Evolutionary conservation across 2,888 invertebrate species (phyloP).

Genomic region (Philhelius pedissequus): DNA sequence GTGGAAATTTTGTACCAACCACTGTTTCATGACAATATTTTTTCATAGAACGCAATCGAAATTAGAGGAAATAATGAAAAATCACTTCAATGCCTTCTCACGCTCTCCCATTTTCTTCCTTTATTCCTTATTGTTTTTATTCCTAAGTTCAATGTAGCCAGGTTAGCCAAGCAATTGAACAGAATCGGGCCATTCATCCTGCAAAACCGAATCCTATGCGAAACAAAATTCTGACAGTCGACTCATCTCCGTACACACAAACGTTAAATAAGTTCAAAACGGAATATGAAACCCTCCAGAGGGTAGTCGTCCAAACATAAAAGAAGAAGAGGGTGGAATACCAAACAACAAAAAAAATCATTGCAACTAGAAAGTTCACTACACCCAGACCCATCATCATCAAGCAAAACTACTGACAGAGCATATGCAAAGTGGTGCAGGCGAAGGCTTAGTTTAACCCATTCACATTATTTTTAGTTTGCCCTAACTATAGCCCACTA

Average conservation of each 20-base stretch:
- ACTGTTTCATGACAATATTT: not conserved
- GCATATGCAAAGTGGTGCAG: slow-evolving; percentile 46
- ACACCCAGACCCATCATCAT: slow-evolving; percentile 35
- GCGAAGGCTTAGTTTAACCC: slow-evolving; percentile 49
- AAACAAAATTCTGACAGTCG: slow-evolving; percentile 28
- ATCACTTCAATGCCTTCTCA: not conserved
- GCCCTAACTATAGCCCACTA: slow-evolving; percentile 49
- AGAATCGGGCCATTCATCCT: slow-evolving; percentile 30
- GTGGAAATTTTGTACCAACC: not conserved
- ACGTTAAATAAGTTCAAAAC: slow-evolving; percentile 41
- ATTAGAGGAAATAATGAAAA: slow-evolving; percentile 14
- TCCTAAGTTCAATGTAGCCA: not conserved
- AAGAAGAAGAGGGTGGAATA: not conserved
- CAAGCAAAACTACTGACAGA: slow-evolving; percentile 35
- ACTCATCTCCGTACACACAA: slow-evolving; percentile 26
- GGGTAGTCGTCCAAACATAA: slow-evolving; percentile 12
- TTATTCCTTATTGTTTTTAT: not conserved
- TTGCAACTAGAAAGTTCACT: slow-evolving; percentile 55
- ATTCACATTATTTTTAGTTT: slow-evolving; percentile 57
- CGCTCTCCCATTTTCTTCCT: not conserved
- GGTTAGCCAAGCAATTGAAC: slow-evolving; percentile 42
- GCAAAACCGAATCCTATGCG: slow-evolving; percentile 6
- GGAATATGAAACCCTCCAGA: slow-evolving; percentile 47
- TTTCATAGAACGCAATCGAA: not conserved
- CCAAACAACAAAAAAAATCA: not conserved